Evolutionary conservation across 2,888 invertebrate species (phyloP), one percentile per base, ranked within the genome.

Genomic region (Drosophila crucigera): DNA sequence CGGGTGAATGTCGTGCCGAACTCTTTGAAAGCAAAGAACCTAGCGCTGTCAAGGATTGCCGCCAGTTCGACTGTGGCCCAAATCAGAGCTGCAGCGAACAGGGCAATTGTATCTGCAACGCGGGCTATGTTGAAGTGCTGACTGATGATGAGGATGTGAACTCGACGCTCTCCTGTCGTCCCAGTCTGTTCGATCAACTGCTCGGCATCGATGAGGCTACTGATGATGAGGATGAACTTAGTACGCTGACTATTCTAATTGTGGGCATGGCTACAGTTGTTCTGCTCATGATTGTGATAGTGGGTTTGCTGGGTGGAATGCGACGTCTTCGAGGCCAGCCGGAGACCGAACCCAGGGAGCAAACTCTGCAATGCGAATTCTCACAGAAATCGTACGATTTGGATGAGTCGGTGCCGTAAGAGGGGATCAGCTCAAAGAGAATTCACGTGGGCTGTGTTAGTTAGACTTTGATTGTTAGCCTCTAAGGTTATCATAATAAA

Each of bases 21-120:
- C 53, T 88, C 47, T 92, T 91, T 65, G 80, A 82, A 43, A 91
- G 89, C 78, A 88, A 76, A 28, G 90, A 88, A 28, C 25, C 53
- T 0, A 25, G 14, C 1, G 4, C 11, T 58, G 14, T 16, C 0
- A 61, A 41, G 33, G 69, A 80, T 58, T 88, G 87, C 28, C 64
- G 55, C 7, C 55, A 54, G 14, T 33, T 60, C 10, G 76, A 65
- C 31, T 88, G 87, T 55, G 87, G 90, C 1, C 35, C 47, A 0
- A 73, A 88, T 60, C 90, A 88, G 47, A 71, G 22, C 25, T 88
- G 87, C 60, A 53, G 33, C 5, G 72, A 76, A 1, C 35, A 41
- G 16, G 90, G 88, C 19, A 66, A 39, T 0, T 88, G 87, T 47
- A 56, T 14, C n/a, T 88, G 87, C 68, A 61, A 59, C 6, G 14